Evolutionary conservation across 2,113 vertebrate genomes (phyloP).

Genomic region (Propithecus coquereli): DNA sequence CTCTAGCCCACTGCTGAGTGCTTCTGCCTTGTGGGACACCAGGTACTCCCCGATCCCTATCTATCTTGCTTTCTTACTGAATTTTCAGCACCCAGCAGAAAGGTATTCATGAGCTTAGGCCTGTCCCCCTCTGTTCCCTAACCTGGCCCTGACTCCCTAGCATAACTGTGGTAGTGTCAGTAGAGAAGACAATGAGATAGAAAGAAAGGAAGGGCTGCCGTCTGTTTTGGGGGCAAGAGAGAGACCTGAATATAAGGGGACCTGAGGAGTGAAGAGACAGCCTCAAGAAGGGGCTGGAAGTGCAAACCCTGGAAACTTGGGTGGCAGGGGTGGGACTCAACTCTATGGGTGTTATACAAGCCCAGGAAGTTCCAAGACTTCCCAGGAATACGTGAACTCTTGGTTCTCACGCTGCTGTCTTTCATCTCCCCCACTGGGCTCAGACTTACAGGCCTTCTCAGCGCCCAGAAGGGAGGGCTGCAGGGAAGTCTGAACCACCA

Average conservation of each 20-base stretch:
- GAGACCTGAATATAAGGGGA: not conserved
- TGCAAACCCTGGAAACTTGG: not conserved
- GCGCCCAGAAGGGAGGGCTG: not conserved
- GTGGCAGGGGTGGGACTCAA: not conserved
- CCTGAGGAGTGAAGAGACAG: not conserved
- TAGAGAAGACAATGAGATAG: not conserved
- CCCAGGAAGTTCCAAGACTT: not conserved
- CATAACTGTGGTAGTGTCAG: not conserved
- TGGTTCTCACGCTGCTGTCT: not conserved
- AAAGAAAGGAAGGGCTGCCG: not conserved
- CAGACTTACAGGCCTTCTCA: slow-evolving; percentile 57
- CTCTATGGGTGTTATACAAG: rapidly evolving
- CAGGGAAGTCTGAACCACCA: not conserved
- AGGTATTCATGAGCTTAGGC: not conserved
- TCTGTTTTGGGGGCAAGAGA: not conserved
- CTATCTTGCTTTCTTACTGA: not conserved
- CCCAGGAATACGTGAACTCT: not conserved
- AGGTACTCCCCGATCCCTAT: not conserved
- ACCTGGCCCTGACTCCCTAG: not conserved
- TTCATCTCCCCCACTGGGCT: not conserved
- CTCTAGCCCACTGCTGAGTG: not conserved
- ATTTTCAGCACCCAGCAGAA: not conserved
- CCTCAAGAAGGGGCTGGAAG: not conserved
- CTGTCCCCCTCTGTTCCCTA: not conserved
- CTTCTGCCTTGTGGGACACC: not conserved